Evolutionary conservation across 2,888 invertebrate species (phyloP).

Genomic region (Leptinotarsa rubiginosa): DNA sequence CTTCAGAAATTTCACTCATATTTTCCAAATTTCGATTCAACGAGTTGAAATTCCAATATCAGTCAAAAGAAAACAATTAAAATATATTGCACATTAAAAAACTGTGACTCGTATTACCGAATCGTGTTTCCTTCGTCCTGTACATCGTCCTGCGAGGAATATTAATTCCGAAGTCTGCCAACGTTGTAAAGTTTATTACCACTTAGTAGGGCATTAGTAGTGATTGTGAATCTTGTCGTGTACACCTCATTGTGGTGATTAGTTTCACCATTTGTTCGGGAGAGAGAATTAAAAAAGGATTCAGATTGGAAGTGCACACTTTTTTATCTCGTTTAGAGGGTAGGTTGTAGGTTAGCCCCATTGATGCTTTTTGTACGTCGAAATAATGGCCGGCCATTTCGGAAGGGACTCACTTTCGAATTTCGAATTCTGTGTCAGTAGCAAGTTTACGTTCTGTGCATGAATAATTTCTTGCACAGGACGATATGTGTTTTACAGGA

Average conservation of each 20-base stretch:
- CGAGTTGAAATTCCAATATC: too few relatives aligned
- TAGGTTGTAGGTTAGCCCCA: constrained; percentile 42
- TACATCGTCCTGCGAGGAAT: constrained; percentile 60
- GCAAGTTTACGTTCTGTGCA: constrained; percentile 35
- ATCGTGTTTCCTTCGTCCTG: constrained; percentile 38
- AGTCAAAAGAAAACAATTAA: too few relatives aligned
- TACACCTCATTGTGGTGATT: constrained; percentile 48
- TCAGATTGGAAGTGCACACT: constrained; percentile 52
- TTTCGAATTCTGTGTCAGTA: constrained; percentile 39
- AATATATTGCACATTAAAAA: too few relatives aligned
- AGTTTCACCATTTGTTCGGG: constrained; percentile 43
- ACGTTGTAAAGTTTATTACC: constrained; percentile 62
- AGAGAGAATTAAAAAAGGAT: constrained; percentile 41
- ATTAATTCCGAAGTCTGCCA: constrained; percentile 58
- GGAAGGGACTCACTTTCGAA: constrained; percentile 31
- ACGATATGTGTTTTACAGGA: too few relatives aligned
- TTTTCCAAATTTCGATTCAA: too few relatives aligned
- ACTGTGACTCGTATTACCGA: too few relatives aligned
- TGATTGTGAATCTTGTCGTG: constrained; percentile 56
- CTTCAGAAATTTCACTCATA: accelerated
- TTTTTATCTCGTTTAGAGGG: constrained; percentile 46
- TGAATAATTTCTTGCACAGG: constrained; percentile 33
- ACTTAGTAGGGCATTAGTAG: constrained; percentile 65
- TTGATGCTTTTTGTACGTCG: constrained; percentile 37
- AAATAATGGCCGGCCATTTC: constrained; percentile 30